Evolutionary conservation across 2,888 invertebrate genomes (phyloP).

Genomic region (Cecidostiba fungosa): DNA sequence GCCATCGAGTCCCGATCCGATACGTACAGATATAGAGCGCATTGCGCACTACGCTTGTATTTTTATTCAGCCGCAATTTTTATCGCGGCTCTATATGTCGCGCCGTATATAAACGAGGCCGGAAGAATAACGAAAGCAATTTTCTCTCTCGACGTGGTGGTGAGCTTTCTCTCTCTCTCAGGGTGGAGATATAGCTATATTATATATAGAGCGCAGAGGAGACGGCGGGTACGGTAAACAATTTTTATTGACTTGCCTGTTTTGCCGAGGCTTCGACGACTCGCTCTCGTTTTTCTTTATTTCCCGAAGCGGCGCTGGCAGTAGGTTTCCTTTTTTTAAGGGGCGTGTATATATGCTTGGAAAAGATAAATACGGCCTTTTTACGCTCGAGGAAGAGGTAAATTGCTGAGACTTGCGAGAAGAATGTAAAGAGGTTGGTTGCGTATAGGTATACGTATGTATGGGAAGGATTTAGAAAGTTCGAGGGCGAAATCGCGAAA

Average conservation of each 20-base stretch:
- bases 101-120: slow-evolving; percentile 23
- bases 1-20: not conserved
- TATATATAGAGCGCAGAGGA: not conserved
- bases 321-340: slow-evolving; percentile 14
- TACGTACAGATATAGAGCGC: not conserved
- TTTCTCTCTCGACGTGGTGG: slow-evolving; percentile 22
- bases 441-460: not conserved
- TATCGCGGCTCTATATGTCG: slow-evolving; percentile 3
- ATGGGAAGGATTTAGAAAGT: slow-evolving; percentile 9
- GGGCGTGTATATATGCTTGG: slow-evolving; percentile 1
- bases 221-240: slow-evolving; percentile 37
- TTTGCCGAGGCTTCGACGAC: slow-evolving; percentile 36
- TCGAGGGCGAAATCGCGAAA: slow-evolving; percentile 26
- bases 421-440: not conserved
- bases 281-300: slow-evolving; percentile 17
- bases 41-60: not conserved
- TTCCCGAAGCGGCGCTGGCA: not conserved
- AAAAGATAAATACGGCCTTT: slow-evolving; percentile 39
- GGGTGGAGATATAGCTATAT: not conserved
- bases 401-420: slow-evolving; percentile 15
- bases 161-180: not conserved
- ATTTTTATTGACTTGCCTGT: slow-evolving; percentile 53
- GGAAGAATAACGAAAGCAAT: slow-evolving; percentile 60
- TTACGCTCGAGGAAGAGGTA: slow-evolving; percentile 25
- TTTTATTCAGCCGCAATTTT: slow-evolving; percentile 53